Percentiles rank a stretch among this genome's conserved stretches.
Conservation (phyloP, 2,113 vertebrate species). For the Cyanocitta stelleri region DNA sequence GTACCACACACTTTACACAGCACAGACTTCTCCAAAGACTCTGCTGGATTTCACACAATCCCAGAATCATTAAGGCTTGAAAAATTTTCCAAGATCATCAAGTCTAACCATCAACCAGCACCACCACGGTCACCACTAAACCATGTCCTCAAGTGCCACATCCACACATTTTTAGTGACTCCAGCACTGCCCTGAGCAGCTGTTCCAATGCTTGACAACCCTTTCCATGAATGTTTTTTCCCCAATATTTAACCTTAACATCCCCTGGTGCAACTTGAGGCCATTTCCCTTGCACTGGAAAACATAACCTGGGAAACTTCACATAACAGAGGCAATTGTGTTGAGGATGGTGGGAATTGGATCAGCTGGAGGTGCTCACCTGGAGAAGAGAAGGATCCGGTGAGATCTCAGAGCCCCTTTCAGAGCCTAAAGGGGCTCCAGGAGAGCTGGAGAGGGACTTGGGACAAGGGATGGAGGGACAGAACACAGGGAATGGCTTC, state of each 20-base stretch:
- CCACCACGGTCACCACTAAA: neutral
- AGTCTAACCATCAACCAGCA: neutral
- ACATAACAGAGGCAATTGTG: no score
- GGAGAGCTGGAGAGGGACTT: neutral
- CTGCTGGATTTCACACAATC: neutral
- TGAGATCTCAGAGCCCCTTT: neutral
- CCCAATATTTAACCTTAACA: neutral
- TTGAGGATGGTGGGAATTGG: neutral
- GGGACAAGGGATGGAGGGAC: neutral
- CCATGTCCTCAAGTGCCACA: neutral
- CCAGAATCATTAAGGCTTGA: no score
- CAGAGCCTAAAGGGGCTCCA: neutral
- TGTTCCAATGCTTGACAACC: neutral
- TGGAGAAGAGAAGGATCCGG: neutral
- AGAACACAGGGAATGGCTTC: neutral
- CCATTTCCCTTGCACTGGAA: neutral
- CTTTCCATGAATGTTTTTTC: neutral
- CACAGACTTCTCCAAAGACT: neutral
- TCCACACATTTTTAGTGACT: neutral
- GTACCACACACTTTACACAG: fast-evolving
- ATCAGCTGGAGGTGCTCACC: neutral
- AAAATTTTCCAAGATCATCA: neutral
- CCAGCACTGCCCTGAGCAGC: neutral
- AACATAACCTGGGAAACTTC: neutral
- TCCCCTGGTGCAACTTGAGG: neutral